These are phyloP conservation scores for Harpalus rufipes DNA, from an alignment of 2,888 invertebrate genomes.

Conservation along the genomic window DNA sequence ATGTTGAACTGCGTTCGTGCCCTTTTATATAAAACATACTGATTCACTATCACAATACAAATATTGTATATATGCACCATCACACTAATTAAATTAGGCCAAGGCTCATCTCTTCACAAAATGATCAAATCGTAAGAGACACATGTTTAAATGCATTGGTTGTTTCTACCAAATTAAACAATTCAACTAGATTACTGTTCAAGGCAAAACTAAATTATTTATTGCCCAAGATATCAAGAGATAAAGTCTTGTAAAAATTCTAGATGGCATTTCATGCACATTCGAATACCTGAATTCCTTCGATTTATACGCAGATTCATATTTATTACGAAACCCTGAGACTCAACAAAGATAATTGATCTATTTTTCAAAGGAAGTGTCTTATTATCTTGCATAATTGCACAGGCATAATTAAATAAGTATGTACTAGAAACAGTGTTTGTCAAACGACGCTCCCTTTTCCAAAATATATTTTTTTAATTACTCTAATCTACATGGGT, in stretches of 20 bases:
- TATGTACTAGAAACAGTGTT: too few species aligned
- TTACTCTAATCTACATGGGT: too few species aligned
- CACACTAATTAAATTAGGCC: neutral
- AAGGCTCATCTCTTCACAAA: neutral
- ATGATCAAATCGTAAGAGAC: neutral
- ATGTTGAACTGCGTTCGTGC: conserved; percentile 3
- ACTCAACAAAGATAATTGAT: neutral
- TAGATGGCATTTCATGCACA: neutral
- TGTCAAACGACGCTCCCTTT: too few species aligned
- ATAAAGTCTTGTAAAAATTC: neutral
- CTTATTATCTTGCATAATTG: neutral
- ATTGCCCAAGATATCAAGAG: neutral
- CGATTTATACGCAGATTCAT: neutral
- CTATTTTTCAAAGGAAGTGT: neutral
- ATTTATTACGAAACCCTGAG: neutral
- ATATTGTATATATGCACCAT: neutral
- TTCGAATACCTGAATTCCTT: neutral
- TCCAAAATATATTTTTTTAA: too few species aligned
- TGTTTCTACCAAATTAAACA: neutral
- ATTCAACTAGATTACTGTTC: conserved; percentile 2
- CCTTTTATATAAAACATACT: conserved; percentile 9
- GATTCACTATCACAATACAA: conserved; percentile 24
- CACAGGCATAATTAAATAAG: too few species aligned
- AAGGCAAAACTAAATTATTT: neutral
- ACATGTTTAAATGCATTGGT: neutral